phyloP scores from a whole-genome alignment of 1,140 invertebrate species.

The Cydia amplana region DNA sequence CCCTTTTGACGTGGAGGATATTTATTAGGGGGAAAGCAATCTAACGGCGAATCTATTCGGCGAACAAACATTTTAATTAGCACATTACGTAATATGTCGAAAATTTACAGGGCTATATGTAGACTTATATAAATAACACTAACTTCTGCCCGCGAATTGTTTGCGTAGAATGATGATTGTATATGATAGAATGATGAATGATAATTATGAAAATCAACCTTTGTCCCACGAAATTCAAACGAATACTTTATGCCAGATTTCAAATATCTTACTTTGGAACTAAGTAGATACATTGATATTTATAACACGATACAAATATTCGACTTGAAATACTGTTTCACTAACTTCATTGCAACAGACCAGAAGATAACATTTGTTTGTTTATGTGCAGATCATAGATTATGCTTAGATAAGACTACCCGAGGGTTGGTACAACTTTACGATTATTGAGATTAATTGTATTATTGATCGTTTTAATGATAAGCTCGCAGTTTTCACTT shows the following conservation, averaged over 20 bases:
- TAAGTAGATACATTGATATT: too few species aligned
- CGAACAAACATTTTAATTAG: too few species aligned
- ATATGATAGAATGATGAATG: too few species aligned
- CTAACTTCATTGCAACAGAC: background rate
- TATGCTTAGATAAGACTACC: background rate
- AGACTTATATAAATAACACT: too few species aligned
- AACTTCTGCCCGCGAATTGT: too few species aligned
- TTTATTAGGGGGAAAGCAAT: slow-evolving; percentile 17
- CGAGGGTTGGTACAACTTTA: slow-evolving; percentile 1
- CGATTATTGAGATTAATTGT: slow-evolving; percentile 15
- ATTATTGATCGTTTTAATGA: background rate
- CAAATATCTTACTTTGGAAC: too few species aligned
- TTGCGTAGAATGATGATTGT: too few species aligned
- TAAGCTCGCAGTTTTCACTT: background rate
- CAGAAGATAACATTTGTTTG: background rate
- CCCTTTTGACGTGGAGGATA: slow-evolving; percentile 18
- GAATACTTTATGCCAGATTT: too few species aligned
- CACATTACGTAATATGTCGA: too few species aligned
- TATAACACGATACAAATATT: background rate
- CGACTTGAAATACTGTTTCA: background rate
- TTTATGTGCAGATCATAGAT: slow-evolving; percentile 5
- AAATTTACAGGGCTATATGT: too few species aligned
- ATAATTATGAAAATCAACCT: too few species aligned
- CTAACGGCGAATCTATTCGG: slow-evolving; percentile 35
- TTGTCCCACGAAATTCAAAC: too few species aligned